These are phyloP conservation scores for Heliconius congener DNA, from an alignment of 1,140 invertebrate species.

Conservation along the genomic window DNA sequence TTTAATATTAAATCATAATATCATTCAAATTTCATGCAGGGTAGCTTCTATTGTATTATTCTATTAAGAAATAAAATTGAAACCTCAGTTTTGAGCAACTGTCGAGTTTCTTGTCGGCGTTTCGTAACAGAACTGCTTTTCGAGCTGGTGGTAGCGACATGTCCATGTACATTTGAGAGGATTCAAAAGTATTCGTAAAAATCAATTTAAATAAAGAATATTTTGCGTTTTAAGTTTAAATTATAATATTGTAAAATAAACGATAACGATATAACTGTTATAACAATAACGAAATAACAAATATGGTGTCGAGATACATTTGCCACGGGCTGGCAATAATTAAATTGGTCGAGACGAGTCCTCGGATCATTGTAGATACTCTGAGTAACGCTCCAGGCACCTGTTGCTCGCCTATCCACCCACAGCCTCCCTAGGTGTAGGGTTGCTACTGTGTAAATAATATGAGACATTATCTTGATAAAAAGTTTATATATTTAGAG, in stretches of 20 bases:
- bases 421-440: neutral
- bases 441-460: slow-evolving; percentile 1
- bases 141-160: no score
- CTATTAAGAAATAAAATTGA: no score
- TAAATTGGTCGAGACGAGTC: slow-evolving; percentile 36
- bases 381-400: slow-evolving; percentile 32
- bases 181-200: no score
- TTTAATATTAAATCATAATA: no score
- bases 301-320: slow-evolving; percentile 25
- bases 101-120: no score
- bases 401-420: slow-evolving; percentile 33
- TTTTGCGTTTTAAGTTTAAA: no score
- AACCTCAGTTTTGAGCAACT: no score
- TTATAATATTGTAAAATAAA: neutral
- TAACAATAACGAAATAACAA: slow-evolving; percentile 29
- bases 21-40: no score
- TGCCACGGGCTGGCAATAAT: slow-evolving; percentile 30
- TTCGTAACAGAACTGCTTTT: no score
- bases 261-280: neutral
- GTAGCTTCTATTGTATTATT: no score
- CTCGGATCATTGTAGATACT: slow-evolving; percentile 35
- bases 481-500: neutral
- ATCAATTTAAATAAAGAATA: no score
- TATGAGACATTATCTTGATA: neutral
- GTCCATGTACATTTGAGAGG: no score